Evolutionary conservation across 1,140 invertebrate genomes (phyloP).

Genomic region (Hydropsyche tenuis): DNA sequence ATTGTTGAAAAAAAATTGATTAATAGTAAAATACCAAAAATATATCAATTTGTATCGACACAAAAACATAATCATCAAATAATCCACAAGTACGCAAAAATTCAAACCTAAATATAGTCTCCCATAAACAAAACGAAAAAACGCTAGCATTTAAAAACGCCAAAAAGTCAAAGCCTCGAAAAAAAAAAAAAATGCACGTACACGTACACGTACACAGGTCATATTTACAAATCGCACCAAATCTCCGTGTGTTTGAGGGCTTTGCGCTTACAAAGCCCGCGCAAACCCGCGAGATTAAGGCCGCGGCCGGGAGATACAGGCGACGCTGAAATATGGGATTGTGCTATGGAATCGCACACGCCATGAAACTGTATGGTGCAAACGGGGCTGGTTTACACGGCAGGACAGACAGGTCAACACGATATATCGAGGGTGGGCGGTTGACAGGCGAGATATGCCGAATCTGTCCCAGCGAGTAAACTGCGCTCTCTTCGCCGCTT

Average conservation of each 20-base stretch:
- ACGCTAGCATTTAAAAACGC: too few relatives aligned
- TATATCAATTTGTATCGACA: too few relatives aligned
- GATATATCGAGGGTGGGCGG: slow-evolving; percentile 29
- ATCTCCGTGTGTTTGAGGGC: slow-evolving; percentile 36
- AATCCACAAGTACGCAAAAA: too few relatives aligned
- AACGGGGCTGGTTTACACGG: slow-evolving; percentile 25
- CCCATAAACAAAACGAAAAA: too few relatives aligned
- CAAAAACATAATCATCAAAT: too few relatives aligned
- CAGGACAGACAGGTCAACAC: slow-evolving; percentile 38
- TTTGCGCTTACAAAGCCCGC: slow-evolving; percentile 5
- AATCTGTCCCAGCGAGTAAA: background rate
- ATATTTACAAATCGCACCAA: slow-evolving; percentile 35
- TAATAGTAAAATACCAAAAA: too few relatives aligned
- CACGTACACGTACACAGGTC: background rate
- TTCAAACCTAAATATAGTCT: too few relatives aligned
- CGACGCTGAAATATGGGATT: too few relatives aligned
- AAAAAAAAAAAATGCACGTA: background rate
- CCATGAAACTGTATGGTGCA: too few relatives aligned
- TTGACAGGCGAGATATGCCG: slow-evolving; percentile 29
- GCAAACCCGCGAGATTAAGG: slow-evolving; percentile 18
- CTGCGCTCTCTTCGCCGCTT: too few relatives aligned
- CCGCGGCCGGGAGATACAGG: background rate
- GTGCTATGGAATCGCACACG: background rate
- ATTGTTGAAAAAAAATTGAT: too few relatives aligned
- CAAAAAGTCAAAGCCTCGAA: background rate